Evolutionary conservation across 2,797 vertebrate species (phyloP), one percentile per base, ranked within the genome.

Genomic region (Falco columbarius): DNA sequence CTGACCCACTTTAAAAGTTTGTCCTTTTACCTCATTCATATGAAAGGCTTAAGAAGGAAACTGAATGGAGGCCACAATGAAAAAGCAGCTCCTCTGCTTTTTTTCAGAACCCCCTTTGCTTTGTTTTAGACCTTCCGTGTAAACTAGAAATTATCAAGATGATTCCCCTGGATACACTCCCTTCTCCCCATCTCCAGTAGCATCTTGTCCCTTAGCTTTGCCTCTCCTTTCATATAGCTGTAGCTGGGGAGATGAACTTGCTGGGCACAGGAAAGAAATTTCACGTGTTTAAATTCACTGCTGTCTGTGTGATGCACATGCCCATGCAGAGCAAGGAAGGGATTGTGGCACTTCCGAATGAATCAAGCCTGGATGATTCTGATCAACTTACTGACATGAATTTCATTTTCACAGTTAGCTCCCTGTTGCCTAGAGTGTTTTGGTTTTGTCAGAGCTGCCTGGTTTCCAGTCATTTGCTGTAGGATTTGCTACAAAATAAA

Each of bases 201-300:
- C 42, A 61, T 40, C 44, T 38, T 55, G 55, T n/a, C 47, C 79
- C 54, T 47, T n/a, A 68, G 49, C 34, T 32, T 72, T 54, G 16
- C 40, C 32, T 77, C 40, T 77, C 20, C n/a, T 55, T 81, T 83
- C 56, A 21, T 13, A 40, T 4, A 56, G 15, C 56, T 79, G 72
- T 58, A 71, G 49, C 46, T 26, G 38, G 58, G 62, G 65, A 67
- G 46, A 34, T 66, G 68, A 89, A 84, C n/a, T 79, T 72, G 40
- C 38, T 22, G 30, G 24, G 34, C 30, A 40, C 15, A 36, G 18
- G 36, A 26, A 71, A 46, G 29, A 89, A 76, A 73, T 74, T 29
- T 42, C n/a, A 32, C 0, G 14, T 42, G n/a, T 36, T 52, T 54
- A 5, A 49, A 32, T 32, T 46, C 46, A n/a, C 23, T 0, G 0